Percentiles rank a stretch among this genome's conserved stretches.
These are phyloP conservation scores for Hypselothyrea guttata DNA, from an alignment of 2,888 invertebrate genomes.

Conservation along the genomic window DNA sequence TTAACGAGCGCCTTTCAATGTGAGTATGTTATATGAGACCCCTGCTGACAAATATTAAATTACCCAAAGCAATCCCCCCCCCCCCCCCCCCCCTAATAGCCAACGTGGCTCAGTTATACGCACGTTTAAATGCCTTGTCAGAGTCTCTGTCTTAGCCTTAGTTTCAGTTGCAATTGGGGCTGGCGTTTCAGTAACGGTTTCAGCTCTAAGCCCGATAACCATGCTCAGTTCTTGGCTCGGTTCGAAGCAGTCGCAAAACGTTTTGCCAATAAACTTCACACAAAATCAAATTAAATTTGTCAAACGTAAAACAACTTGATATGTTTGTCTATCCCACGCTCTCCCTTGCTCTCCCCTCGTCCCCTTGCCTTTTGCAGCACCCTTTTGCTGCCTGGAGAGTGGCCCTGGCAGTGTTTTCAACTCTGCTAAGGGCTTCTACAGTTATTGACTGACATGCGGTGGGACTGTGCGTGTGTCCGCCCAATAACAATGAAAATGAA, in stretches of 20 bases:
- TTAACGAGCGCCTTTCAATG: constrained; percentile 16
- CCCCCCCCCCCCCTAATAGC: too few relatives aligned
- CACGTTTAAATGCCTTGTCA: constrained; percentile 48
- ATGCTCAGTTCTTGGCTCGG: too few relatives aligned
- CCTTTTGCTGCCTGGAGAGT: constrained; percentile 30
- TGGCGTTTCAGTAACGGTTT: constrained; percentile 1
- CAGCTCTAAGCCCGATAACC: background rate
- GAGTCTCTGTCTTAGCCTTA: constrained; percentile 10
- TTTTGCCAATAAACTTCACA: constrained; percentile 76
- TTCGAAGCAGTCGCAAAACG: constrained; percentile 52
- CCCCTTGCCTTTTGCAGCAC: constrained; percentile 11
- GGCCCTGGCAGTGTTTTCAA: constrained; percentile 21
- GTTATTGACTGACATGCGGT: constrained; percentile 41
- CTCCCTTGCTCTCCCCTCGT: background rate
- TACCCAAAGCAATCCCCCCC: constrained; percentile 22
- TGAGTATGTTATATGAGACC: background rate
- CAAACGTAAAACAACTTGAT: constrained; percentile 74
- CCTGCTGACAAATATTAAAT: constrained; percentile 37
- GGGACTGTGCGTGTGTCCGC: constrained; percentile 49
- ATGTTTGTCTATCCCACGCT: constrained; percentile 42
- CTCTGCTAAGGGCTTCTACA: constrained; percentile 37
- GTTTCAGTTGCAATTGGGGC: too few relatives aligned
- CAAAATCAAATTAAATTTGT: constrained; percentile 77
- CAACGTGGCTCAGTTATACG: constrained; percentile 45
- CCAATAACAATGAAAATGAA: constrained; percentile 69